A percentile compares a stretch with the other conserved stretches of the same genome.
These are phyloP conservation scores for Margaritifera margaritifera DNA, from an alignment of 2,888 invertebrate genomes.

Conservation along the genomic window DNA sequence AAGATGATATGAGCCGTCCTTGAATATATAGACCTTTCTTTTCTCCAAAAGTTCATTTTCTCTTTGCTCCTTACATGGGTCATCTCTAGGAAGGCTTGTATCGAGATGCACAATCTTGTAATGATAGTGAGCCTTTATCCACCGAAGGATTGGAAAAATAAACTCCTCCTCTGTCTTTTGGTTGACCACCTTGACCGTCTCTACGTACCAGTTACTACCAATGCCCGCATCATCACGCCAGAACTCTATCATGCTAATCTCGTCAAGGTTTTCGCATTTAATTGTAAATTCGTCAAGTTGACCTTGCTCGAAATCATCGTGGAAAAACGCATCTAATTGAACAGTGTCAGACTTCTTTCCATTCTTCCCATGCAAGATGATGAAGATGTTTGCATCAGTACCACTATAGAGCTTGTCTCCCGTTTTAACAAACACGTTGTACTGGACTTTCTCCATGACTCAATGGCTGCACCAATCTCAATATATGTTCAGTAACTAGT, in stretches of 20 bases:
- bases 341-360: slow-evolving; percentile 60
- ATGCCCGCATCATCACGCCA: slow-evolving; percentile 68
- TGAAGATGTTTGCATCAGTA: slow-evolving; percentile 71
- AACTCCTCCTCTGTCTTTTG: slow-evolving; percentile 36
- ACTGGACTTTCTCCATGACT: slow-evolving; percentile 4
- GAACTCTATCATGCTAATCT: slow-evolving; percentile 64
- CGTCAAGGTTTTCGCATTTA: slow-evolving; percentile 27
- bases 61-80: slow-evolving; percentile 66
- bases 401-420: slow-evolving; percentile 72
- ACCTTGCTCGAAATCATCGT: slow-evolving; percentile 68
- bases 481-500: no score
- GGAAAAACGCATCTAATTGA: slow-evolving; percentile 64
- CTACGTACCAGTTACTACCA: slow-evolving; percentile 71
- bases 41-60: slow-evolving; percentile 68
- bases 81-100: slow-evolving; percentile 70
- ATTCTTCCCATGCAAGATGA: slow-evolving; percentile 67
- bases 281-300: slow-evolving; percentile 64
- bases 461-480: no score
- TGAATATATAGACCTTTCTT: slow-evolving; percentile 48
- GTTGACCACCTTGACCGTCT: slow-evolving; percentile 57
- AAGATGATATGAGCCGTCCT: no score
- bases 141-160: slow-evolving; percentile 71
- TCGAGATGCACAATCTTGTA: slow-evolving; percentile 70
- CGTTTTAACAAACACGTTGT: slow-evolving; percentile 70
- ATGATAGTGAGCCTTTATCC: slow-evolving; percentile 67